Evolutionary conservation across 2,797 vertebrate genomes (phyloP).

Genomic region (Naso thynnoides): DNA sequence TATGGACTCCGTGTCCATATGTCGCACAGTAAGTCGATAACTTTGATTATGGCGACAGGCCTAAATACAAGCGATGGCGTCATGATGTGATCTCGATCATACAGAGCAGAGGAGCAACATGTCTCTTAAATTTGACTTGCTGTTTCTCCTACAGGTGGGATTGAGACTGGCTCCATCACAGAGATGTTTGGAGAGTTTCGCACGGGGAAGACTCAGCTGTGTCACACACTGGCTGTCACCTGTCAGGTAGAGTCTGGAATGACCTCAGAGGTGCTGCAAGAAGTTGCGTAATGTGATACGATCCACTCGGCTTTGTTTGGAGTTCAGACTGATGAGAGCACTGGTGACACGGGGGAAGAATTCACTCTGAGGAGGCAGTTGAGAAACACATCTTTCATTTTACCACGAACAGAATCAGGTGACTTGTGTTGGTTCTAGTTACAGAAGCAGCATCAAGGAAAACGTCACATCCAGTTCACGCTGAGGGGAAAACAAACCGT

Average conservation of each 20-base stretch:
- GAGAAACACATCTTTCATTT: neutral
- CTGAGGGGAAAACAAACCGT: no score
- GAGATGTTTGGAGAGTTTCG: conserved; percentile 99
- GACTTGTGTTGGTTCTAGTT: neutral
- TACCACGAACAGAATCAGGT: neutral
- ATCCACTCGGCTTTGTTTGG: neutral
- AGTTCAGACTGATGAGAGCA: neutral
- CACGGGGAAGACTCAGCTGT: conserved; percentile 97
- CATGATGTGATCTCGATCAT: neutral
- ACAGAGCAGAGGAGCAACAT: neutral
- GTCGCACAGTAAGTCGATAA: no score
- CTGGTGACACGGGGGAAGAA: neutral
- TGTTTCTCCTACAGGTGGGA: conserved; percentile 86
- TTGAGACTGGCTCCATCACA: conserved; percentile 98
- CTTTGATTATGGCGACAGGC: no score
- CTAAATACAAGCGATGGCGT: neutral
- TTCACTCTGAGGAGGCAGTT: neutral
- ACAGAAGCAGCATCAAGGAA: no score
- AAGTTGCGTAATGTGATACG: neutral
- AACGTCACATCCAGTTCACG: no score
- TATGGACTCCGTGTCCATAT: no score
- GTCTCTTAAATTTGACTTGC: neutral
- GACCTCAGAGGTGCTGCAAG: neutral
- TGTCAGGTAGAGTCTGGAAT: conserved; percentile 88
- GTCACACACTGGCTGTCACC: conserved; percentile 96